Conservation (phyloP, 1,140 invertebrate genomes). For the Saccostrea cuccullata region DNA sequence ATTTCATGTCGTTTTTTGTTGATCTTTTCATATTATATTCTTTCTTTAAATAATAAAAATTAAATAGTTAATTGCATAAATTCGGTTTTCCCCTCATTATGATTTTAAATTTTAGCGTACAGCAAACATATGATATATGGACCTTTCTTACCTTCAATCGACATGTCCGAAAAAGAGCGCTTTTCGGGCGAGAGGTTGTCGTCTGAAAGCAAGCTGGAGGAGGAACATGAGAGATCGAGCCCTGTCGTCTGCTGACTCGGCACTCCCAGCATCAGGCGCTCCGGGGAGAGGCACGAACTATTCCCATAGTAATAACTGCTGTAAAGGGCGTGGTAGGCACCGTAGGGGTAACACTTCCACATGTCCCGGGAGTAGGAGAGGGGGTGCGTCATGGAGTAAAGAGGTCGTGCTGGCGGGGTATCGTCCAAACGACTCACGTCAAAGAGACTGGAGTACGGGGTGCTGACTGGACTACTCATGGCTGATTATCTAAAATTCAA, state of each 20-base stretch:
- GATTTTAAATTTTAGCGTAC: conserved; percentile 16
- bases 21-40: not conserved
- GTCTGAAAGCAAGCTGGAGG: conserved; percentile 19
- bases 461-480: conserved; percentile 16
- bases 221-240: not conserved
- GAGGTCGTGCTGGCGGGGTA: not conserved
- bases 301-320: not conserved
- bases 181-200: conserved; percentile 27
- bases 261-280: not conserved
- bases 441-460: not conserved
- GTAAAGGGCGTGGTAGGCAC: not conserved
- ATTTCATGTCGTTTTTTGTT: not conserved
- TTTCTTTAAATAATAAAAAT: not conserved
- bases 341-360: conserved; percentile 14
- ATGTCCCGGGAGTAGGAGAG: conserved; percentile 9
- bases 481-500: not conserved
- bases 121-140: not conserved
- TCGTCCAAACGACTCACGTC: conserved; percentile 5
- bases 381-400: conserved; percentile 19
- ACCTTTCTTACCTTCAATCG: conserved; percentile 27
- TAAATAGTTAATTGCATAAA: not conserved
- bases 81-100: not conserved
- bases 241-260: conserved; percentile 9
- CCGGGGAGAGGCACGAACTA: not conserved
- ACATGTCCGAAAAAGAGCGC: conserved; percentile 26